These are phyloP conservation scores for Phragmatobia fuliginosa DNA, from an alignment of 2,888 invertebrate genomes.

Conservation along the genomic window DNA sequence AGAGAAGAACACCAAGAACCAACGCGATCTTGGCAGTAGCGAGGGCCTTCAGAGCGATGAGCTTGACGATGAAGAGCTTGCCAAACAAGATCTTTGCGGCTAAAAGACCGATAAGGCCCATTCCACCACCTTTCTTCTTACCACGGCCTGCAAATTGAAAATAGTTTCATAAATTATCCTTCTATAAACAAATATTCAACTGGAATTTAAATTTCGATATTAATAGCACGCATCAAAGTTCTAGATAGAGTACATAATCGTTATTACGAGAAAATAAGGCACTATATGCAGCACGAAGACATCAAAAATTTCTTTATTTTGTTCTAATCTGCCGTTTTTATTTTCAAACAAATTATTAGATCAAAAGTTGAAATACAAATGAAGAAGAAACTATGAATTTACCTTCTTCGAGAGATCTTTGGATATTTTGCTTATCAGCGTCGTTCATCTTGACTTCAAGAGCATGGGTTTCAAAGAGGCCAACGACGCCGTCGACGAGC, in stretches of 20 bases:
- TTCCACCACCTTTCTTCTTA: constrained; percentile 87
- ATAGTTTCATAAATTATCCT: not conserved
- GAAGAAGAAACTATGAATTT: constrained; percentile 40
- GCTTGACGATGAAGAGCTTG: constrained; percentile 91
- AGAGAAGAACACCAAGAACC: constrained; percentile 90
- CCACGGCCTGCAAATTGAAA: constrained; percentile 87
- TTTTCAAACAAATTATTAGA: not conserved
- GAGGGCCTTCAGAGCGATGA: constrained; percentile 93
- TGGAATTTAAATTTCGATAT: not conserved
- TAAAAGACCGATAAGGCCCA: constrained; percentile 89
- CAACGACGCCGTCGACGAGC: constrained; percentile 91
- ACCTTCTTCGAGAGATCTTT: constrained; percentile 94
- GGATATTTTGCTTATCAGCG: constrained; percentile 90
- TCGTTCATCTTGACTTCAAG: constrained; percentile 93
- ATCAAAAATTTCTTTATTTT: not conserved
- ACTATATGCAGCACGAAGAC: not conserved
- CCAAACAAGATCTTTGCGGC: constrained; percentile 79
- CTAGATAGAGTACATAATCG: not conserved
- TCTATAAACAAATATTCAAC: not conserved
- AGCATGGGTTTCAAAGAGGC: constrained; percentile 92
- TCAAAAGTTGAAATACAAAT: not conserved
- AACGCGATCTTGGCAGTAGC: constrained; percentile 93
- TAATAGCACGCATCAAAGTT: not conserved
- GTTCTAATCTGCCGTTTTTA: not conserved
- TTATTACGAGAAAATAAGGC: not conserved